Evolutionary conservation across 1,140 invertebrate species (phyloP).

Genomic region (Drosophila nannoptera): DNA sequence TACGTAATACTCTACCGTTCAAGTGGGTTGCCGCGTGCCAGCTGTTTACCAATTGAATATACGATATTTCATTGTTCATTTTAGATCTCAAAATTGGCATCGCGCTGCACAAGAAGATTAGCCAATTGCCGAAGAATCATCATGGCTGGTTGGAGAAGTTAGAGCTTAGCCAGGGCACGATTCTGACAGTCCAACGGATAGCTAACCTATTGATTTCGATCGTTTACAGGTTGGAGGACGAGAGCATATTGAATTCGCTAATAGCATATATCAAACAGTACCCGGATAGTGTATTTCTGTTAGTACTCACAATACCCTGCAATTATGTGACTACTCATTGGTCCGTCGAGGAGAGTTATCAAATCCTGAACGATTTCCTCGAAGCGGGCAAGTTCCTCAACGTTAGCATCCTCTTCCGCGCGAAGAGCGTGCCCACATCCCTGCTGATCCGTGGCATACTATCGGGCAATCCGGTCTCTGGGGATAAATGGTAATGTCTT

Average conservation of each 20-base stretch:
- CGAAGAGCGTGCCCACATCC: constrained; percentile 14
- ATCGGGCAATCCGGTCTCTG: constrained; percentile 18
- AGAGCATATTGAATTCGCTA: constrained; percentile 13
- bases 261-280: constrained; percentile 15
- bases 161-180: constrained; percentile 14
- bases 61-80: background rate
- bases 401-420: constrained; percentile 6
- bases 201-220: constrained; percentile 12
- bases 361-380: constrained; percentile 18
- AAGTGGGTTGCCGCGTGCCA: background rate
- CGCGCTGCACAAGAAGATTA: constrained; percentile 27
- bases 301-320: background rate
- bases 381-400: constrained; percentile 22
- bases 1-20: constrained; percentile 22
- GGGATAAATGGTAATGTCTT: constrained; percentile 13
- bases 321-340: background rate
- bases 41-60: background rate
- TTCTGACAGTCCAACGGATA: constrained; percentile 20
- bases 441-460: constrained; percentile 25
- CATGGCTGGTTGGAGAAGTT: constrained; percentile 33
- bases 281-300: constrained; percentile 24
- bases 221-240: constrained; percentile 10
- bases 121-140: constrained; percentile 18
- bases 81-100: constrained; percentile 28
- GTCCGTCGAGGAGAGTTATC: constrained; percentile 18